Base-by-base conservation (phyloP, 2,113 vertebrate species). In the Ophiodon elongatus region DNA sequence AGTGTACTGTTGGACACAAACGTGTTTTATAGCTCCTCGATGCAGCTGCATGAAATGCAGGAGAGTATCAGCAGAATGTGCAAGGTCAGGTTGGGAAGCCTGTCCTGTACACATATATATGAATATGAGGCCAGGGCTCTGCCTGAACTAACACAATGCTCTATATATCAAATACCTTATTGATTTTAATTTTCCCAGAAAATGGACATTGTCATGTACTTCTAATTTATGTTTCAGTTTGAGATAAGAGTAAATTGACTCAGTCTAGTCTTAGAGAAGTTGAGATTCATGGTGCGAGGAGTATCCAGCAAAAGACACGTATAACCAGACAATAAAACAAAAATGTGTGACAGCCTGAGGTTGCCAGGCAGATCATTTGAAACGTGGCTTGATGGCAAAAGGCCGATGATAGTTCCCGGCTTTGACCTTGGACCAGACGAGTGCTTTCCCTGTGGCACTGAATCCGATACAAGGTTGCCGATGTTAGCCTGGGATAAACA, bases 341-440 rank as follows among this genome's bases (percentile, higher is more conserved):
- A n/a, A 76, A 39, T 37, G 35, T 67, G 21, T 23, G 21, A 80
- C 54, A 79, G 74, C 3, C 60, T 62, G 8, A 85, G 74, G 66
- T 83, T 81, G n/a, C 41, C 65, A 11, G 33, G 41, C 45, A 52
- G 79, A 83, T 86, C 69, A 87, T 79, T 66, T 81, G 29, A 87
- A 89, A 70, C 52, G 39, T 57, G 76, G 83, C 70, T 35, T 47
- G n/a, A 80, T 85, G 74, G 50, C 66, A 84, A 45, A 50, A 76
- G 56, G 73, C 73, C 8, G 31, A 66, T 64, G 50, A 39, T 54
- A 68, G 78, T 90, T 89, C 68, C 82, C 31, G 0, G 54, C 76
- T 82, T 76, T 91, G 88, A 89, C 89, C 83, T 92, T 83, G 76
- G 80, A 88, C 52, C 76, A 56, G 79, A 21, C 8, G 23, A 84